A percentile compares a stretch with the other conserved stretches of the same genome.
Evolutionary conservation across 1,140 invertebrate species (phyloP).

Genomic region (Drosophila mayri): DNA sequence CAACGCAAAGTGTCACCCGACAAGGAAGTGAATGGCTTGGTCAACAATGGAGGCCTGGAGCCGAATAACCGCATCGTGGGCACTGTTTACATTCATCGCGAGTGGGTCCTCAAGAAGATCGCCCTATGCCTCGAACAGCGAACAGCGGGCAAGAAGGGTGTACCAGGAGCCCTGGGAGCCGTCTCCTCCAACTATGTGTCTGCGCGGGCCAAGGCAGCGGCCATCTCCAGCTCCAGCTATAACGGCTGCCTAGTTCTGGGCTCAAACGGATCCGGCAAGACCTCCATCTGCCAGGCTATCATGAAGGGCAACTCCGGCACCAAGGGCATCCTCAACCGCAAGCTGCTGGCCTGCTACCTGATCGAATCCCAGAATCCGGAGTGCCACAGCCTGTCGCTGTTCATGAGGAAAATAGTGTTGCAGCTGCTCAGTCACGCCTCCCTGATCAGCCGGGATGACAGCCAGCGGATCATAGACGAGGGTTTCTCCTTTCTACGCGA

Average conservation of each 20-base stretch:
- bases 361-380: constrained; percentile 87
- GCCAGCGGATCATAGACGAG: constrained; percentile 76
- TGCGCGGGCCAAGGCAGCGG: constrained; percentile 71
- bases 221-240: constrained; percentile 76
- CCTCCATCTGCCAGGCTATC: constrained; percentile 89
- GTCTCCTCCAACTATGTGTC: constrained; percentile 65
- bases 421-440: constrained; percentile 90
- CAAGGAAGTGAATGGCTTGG: constrained; percentile 80
- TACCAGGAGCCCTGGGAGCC: constrained; percentile 62
- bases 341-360: constrained; percentile 93
- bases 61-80: constrained; percentile 50
- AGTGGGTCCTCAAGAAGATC: constrained; percentile 98
- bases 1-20: constrained; percentile 81
- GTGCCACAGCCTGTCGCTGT: constrained; percentile 90
- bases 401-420: constrained; percentile 93
- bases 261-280: constrained; percentile 92
- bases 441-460: constrained; percentile 77
- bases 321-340: constrained; percentile 88
- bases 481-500: constrained; percentile 79
- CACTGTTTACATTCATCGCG: constrained; percentile 87
- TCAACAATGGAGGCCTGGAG: constrained; percentile 28
- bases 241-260: constrained; percentile 83
- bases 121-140: constrained; percentile 94
- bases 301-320: constrained; percentile 84
- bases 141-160: constrained; percentile 85